phyloP scores from a whole-genome alignment of 2,797 vertebrate species.

The Melanotaenia pygmaea region DNA sequence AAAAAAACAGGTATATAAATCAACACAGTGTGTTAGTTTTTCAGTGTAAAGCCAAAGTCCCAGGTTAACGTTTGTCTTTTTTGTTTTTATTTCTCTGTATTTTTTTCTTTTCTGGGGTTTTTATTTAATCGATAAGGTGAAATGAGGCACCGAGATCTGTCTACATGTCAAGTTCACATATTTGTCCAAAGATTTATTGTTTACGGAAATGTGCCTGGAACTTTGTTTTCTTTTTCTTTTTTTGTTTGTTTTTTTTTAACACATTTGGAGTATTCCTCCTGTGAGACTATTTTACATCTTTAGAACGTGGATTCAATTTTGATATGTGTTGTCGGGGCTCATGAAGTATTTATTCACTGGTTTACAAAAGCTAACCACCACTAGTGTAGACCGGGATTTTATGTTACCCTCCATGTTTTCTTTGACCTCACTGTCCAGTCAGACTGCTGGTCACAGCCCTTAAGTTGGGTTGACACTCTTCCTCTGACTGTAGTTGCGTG shows the following conservation, averaged over 20 bases:
- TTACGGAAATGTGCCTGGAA: conserved; percentile 10
- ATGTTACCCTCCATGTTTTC: conserved; percentile 33
- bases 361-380: conserved; percentile 26
- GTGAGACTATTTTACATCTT: conserved; percentile 9
- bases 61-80: neutral
- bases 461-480: conserved; percentile 40
- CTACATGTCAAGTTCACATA: neutral
- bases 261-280: neutral
- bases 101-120: neutral
- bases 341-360: conserved; percentile 32
- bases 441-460: conserved; percentile 17
- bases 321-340: neutral
- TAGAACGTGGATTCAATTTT: conserved; percentile 1
- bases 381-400: neutral
- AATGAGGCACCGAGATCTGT: neutral
- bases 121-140: conserved; percentile 8
- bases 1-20: neutral
- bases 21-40: neutral
- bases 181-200: conserved; percentile 48
- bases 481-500: conserved; percentile 15
- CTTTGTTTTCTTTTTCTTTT: neutral
- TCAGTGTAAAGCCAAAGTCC: conserved; percentile 12
- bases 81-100: neutral
- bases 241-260: too few relatives aligned
- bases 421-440: conserved; percentile 15